phyloP scores from a whole-genome alignment of 2,797 vertebrate species.

The Mastacembelus armatus region DNA sequence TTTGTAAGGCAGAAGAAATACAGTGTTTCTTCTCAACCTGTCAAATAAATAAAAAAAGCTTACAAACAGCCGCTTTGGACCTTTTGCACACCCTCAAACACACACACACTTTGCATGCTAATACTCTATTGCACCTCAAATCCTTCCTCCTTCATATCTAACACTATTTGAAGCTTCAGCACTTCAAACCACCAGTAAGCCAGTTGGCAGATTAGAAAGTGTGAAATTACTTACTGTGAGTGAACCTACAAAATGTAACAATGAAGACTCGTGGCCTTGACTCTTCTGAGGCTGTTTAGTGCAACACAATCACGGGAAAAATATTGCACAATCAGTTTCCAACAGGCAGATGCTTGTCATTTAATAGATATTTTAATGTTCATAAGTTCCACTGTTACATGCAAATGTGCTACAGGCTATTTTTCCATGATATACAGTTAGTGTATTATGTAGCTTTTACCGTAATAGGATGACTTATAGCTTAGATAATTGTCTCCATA shows the following conservation, averaged over 20 bases:
- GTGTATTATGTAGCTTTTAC: slow-evolving; percentile 37
- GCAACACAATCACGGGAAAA: slow-evolving; percentile 5
- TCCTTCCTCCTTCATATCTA: slow-evolving; percentile 37
- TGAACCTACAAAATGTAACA: not conserved
- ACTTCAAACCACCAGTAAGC: slow-evolving; percentile 13
- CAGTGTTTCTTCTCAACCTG: not conserved
- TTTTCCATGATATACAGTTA: slow-evolving; percentile 40
- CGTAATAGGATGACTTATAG: slow-evolving; percentile 61
- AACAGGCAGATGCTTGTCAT: not conserved
- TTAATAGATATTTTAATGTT: slow-evolving; percentile 9
- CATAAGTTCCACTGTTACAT: not conserved
- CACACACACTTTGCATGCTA: not conserved
- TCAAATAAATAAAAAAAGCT: no score
- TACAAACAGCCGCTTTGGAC: no score
- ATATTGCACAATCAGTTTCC: not conserved
- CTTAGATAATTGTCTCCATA: slow-evolving; percentile 73
- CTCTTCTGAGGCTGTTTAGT: not conserved
- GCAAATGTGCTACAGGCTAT: slow-evolving; percentile 18
- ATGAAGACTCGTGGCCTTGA: not conserved
- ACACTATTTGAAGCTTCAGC: not conserved
- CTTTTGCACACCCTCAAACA: no score
- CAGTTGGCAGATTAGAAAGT: slow-evolving; percentile 18
- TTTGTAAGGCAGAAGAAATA: not conserved
- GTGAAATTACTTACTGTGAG: slow-evolving; percentile 19
- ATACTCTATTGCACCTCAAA: slow-evolving; percentile 7